A percentile compares a stretch with the other conserved stretches of the same genome.
Conservation (phyloP, 53 echinoderm and acorn worm species). For the Holothuria scabra region DNA sequence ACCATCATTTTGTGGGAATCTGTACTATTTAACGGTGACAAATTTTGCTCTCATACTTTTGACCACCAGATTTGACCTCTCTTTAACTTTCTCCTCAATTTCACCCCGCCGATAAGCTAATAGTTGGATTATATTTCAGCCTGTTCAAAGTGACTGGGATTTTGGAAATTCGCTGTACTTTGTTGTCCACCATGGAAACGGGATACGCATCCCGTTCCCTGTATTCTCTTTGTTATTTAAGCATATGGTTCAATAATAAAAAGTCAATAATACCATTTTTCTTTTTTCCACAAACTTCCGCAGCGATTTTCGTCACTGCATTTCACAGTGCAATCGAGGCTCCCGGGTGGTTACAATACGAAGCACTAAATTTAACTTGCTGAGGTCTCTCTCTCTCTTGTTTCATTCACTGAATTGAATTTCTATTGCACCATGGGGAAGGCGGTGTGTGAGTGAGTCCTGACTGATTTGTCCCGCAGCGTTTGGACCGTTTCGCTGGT, state of each 20-base stretch:
- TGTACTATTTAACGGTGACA: too few species aligned
- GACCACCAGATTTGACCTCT: too few species aligned
- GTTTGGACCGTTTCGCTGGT: not conserved
- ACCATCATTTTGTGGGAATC: too few species aligned
- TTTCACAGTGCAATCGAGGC: not conserved
- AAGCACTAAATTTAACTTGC: slow-evolving; percentile 9
- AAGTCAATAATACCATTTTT: slow-evolving; percentile 5
- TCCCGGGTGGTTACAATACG: slow-evolving; percentile 6
- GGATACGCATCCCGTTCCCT: too few species aligned
- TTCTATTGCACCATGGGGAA: slow-evolving; percentile 6
- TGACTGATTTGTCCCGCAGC: not conserved
- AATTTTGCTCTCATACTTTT: too few species aligned
- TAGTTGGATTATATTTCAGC: too few species aligned
- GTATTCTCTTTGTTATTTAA: slow-evolving; percentile 16
- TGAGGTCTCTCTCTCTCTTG: not conserved
- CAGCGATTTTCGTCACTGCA: not conserved
- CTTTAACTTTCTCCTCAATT: too few species aligned
- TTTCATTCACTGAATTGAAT: slow-evolving; percentile 15
- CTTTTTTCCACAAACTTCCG: not conserved
- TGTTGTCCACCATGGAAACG: too few species aligned
- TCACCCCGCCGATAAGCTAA: too few species aligned
- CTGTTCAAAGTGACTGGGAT: too few species aligned
- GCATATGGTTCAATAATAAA: slow-evolving; percentile 27
- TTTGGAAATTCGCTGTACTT: too few species aligned
- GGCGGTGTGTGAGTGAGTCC: slow-evolving; percentile 1